A percentile compares a stretch with the other conserved stretches of the same genome.
These are phyloP conservation scores for Sylvicola fuscatus DNA, from an alignment of 2,888 invertebrate species.

Conservation along the genomic window DNA sequence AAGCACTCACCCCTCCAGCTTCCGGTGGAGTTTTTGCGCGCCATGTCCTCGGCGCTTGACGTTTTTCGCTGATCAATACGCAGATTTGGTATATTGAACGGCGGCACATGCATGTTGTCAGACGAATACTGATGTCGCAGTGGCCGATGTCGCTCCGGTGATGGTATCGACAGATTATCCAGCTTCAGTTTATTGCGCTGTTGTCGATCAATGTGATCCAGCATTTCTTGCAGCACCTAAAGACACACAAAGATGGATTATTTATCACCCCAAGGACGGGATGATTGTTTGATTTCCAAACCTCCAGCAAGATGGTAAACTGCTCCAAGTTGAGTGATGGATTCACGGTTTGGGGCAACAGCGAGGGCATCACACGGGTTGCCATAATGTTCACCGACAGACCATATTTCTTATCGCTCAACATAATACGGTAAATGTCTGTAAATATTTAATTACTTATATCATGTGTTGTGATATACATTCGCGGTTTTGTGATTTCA, in stretches of 20 bases:
- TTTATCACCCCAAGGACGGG: neutral
- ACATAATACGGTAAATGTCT: slow-evolving; percentile 84
- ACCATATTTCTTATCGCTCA: slow-evolving; percentile 78
- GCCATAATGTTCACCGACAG: slow-evolving; percentile 82
- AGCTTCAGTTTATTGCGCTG: slow-evolving; percentile 77
- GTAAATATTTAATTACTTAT: slow-evolving; percentile 9
- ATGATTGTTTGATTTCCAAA: slow-evolving; percentile 10
- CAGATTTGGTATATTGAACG: slow-evolving; percentile 75
- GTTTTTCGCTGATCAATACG: slow-evolving; percentile 74
- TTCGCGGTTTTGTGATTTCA: neutral
- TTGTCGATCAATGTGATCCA: slow-evolving; percentile 70
- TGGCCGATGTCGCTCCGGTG: slow-evolving; percentile 53
- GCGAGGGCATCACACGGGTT: slow-evolving; percentile 76
- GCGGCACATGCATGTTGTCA: slow-evolving; percentile 66
- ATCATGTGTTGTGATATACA: neutral
- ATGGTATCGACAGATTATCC: slow-evolving; percentile 54
- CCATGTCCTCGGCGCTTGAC: slow-evolving; percentile 81
- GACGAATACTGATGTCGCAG: slow-evolving; percentile 66
- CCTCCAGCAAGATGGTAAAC: slow-evolving; percentile 53
- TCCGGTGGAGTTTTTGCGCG: slow-evolving; percentile 64
- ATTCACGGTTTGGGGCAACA: slow-evolving; percentile 84
- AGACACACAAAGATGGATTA: slow-evolving; percentile 2
- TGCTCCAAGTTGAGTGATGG: slow-evolving; percentile 66
- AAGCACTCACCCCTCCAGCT: too few species aligned
- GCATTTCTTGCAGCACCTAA: slow-evolving; percentile 76